Base-by-base conservation (phyloP, 1,140 invertebrate genomes). In the Lepidurus apus region DNA sequence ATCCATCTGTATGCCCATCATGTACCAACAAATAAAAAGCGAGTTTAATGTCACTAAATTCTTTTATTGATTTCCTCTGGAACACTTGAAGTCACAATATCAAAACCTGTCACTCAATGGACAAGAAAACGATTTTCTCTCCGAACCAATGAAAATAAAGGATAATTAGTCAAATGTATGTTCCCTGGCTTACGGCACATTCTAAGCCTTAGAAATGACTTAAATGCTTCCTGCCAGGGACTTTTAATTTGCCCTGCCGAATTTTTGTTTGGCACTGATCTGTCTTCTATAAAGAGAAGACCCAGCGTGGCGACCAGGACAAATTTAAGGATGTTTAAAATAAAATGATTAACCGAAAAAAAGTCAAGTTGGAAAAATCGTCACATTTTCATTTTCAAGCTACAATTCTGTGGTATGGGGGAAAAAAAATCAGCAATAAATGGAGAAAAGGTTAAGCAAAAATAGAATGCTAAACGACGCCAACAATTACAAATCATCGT, bases 231-330 rank as follows among this genome's bases (percentile, higher is more conserved):
- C 77, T 78, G 74, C 65, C 26, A 26, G 77, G 53, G 43, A 21
- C 17, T 65, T 74, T 78, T 78, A 42, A 73, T 78, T 34, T 78
- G 21, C 73, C 77, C 77, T 53, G 45, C 44, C 47, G 42, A 65
- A 65, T 34, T 13, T 65, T 26, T 34, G 43, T 78, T 78, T 77
- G 77, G 77, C 77, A 78, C 77, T 74, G 73, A 21, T 43, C 21
- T 34, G 42, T 74, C 77, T 73, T 74, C 77, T 74, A 53, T 65
- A 17, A 10, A 73, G 24, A 43, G 24, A 74, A 73, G 53, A 73
- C 43, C 42, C 73, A 74, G 77, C 77, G 77, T 78, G 77, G 77
- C 77, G 77, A 73, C 53, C 77, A 77, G 75, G 77, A 73, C 42
- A 21, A 17, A 7, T 7, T 9, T 65, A 65, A 11, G 53, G 13